Evolutionary conservation across 1,140 invertebrate genomes (phyloP), one percentile per base, ranked within the genome.

Genomic region (Solenopsis fugax): DNA sequence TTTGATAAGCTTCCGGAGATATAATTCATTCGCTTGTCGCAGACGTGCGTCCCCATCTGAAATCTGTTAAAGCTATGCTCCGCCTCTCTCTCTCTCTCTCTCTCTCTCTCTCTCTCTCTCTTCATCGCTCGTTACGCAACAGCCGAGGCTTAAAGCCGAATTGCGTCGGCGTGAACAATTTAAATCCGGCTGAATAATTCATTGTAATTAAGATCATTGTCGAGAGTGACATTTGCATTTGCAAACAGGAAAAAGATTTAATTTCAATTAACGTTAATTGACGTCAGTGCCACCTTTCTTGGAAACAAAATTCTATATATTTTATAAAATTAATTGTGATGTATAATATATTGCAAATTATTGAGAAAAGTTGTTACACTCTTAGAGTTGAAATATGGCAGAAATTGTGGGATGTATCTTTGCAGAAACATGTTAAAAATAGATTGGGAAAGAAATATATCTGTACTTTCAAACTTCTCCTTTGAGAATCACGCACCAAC

Each of bases 1-100:
- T 73, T 73, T 75, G 69, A 84, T 75, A 60, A 73, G 54, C 80
- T 60, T 24, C 37, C 54, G 64, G 41, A 50, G 67, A 60, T 84
- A 73, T 75, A 73, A 84, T 84, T 84, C 54, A 84, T 37, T 60
- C 67, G 37, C 18, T 41, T 52, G 69, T 73, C 69, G 24, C 34
- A 37, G 10, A 82, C 67, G 67, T 73, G 80, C 80, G 69, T 58
- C 13, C 37, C 45, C 65, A 73, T 84, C 65, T 71, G 10, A 60
- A 84, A 84, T 84, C 71, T 48, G 54, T 73, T 82, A 72, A 56
- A 58, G 50, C 37, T 16, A 9, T 13, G n/a, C 16, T 58, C 1
- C 13, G 29, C 56, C 64, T n/a, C 48, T 41, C 60, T 24, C 41
- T 7, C 41, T 29, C 48, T 41, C 60, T 24, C 37, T 5, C 37